These are phyloP conservation scores for Notamacropus eugenii DNA, from an alignment of 2,797 vertebrate genomes.

Conservation along the genomic window DNA sequence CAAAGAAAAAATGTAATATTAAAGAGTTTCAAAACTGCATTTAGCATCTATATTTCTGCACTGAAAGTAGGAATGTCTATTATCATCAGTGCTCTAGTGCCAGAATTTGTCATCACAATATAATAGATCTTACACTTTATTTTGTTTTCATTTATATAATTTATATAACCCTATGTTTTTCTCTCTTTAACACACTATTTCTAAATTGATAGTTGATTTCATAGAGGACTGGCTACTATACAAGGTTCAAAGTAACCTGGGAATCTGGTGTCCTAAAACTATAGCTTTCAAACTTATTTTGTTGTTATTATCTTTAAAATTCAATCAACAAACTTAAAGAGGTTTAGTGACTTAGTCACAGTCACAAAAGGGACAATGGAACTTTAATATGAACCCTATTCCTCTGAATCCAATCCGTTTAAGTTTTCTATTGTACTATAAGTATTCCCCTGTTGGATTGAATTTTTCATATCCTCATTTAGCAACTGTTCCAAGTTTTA, in stretches of 20 bases:
- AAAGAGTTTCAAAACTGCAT: background rate
- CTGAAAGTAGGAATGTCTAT: background rate
- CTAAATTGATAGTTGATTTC: background rate
- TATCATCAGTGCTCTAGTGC: background rate
- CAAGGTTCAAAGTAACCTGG: background rate
- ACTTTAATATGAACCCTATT: background rate
- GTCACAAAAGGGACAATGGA: background rate
- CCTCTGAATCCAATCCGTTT: background rate
- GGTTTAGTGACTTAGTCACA: background rate
- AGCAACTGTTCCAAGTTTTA: background rate
- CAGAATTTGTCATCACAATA: background rate
- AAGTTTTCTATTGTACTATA: background rate
- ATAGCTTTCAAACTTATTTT: background rate
- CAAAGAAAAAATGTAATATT: background rate
- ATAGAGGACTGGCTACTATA: background rate
- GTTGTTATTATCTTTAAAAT: too few relatives aligned
- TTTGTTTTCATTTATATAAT: background rate
- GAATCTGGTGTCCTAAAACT: background rate
- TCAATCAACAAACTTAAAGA: too few relatives aligned
- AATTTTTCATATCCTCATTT: background rate
- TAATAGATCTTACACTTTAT: background rate
- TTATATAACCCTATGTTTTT: background rate
- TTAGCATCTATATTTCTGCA: background rate
- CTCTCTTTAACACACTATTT: background rate
- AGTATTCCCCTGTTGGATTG: background rate